Evolutionary conservation across 2,797 vertebrate genomes (phyloP).

Genomic region (Acrocephalus scirpaceus): DNA sequence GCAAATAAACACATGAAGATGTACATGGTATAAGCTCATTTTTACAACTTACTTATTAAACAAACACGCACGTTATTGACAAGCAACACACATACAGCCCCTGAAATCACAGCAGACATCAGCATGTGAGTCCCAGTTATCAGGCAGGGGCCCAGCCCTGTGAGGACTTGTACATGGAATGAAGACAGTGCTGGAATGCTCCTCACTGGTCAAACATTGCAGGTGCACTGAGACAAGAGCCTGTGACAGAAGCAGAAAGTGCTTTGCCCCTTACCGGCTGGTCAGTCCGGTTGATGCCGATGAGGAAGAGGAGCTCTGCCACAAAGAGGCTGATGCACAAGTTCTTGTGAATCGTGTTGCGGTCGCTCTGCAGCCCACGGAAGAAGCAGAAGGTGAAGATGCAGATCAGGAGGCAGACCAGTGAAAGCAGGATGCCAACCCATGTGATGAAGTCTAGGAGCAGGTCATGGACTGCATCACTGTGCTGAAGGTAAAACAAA

Average conservation of each 20-base stretch:
- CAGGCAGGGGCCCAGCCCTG: not conserved
- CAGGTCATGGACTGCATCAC: conserved; percentile 90
- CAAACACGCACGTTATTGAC: not conserved
- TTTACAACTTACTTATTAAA: not conserved
- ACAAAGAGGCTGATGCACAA: conserved; percentile 96
- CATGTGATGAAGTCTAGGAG: conserved; percentile 96
- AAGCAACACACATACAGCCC: not conserved
- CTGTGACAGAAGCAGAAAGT: not conserved
- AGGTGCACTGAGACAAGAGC: not conserved
- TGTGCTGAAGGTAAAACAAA: conserved; percentile 79
- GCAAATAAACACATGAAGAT: not conserved
- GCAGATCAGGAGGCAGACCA: conserved; percentile 97
- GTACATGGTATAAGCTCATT: not conserved
- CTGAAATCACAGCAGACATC: not conserved
- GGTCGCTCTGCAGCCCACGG: conserved; percentile 95
- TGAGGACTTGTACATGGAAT: not conserved
- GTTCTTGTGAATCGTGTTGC: conserved; percentile 99
- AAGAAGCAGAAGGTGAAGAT: conserved; percentile 99
- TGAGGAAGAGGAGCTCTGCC: conserved; percentile 94
- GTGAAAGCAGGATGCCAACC: conserved; percentile 97
- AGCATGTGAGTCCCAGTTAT: not conserved
- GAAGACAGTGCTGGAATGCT: not conserved
- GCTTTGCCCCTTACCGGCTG: conserved; percentile 86
- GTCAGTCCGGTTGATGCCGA: conserved; percentile 94
- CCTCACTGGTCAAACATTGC: not conserved